Evolutionary conservation across 2,797 vertebrate species (phyloP), one percentile per base, ranked within the genome.

Genomic region (Rachycentron canadum): DNA sequence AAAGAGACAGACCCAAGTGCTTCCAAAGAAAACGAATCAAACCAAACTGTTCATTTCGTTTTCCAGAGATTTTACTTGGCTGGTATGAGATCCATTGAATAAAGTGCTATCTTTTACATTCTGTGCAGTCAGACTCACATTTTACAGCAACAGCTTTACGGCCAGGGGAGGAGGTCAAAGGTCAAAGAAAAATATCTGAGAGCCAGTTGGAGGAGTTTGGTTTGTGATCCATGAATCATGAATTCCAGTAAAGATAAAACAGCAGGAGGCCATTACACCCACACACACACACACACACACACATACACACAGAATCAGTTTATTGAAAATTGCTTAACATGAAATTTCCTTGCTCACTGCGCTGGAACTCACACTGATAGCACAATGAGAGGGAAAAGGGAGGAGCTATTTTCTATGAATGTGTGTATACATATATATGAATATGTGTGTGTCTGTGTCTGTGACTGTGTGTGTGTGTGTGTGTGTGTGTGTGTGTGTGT

Each of bases 321-420:
- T 8, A 58, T 6, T 28, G 10, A 53, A 45, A 45, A 63, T 38
- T 6, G 36, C 62, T 71, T 58, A 12, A 25, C 53, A 45, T 26
- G 32, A 26, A 73, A 28, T 40, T 21, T 45, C 28, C 3, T 16
- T 0, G n/a, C 17, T 66, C 5, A 21, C 30, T 21, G 25, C 2
- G 19, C 64, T 65, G 69, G 66, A 52, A 55, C 53, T 45, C n/a
- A 32, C 23, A 13, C 41, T 49, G 64, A 68, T 57, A 45, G 63
- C 55, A 78, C 43, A 68, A 59, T 57, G 68, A 57, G 30, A 23
- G 26, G 34, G 52, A 84, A 53, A 19, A 80, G 57, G 73, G 69
- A 82, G 67, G 7, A 61, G 38, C 55, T 63, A 8, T 65, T 41
- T 16, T 41, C 40, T 41, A 5, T 16, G 40, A 7, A 6, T 67